These are phyloP conservation scores for Lasiurus cinereus DNA, from an alignment of 2,113 vertebrate genomes.

Conservation along the genomic window DNA sequence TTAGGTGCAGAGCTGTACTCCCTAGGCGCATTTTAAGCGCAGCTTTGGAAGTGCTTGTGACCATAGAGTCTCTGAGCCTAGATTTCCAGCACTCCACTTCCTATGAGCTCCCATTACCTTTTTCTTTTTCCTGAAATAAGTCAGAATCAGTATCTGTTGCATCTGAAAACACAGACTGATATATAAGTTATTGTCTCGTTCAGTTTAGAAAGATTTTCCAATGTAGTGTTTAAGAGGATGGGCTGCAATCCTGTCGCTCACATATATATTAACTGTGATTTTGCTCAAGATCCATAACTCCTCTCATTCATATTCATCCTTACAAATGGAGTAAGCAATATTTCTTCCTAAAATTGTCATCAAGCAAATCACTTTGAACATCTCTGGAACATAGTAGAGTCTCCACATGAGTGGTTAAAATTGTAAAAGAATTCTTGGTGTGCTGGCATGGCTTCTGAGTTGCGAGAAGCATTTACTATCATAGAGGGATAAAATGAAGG, in stretches of 20 bases:
- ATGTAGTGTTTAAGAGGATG: not conserved
- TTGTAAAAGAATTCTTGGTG: not conserved
- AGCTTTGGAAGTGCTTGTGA: not conserved
- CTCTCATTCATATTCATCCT: not conserved
- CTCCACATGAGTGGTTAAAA: not conserved
- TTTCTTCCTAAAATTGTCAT: not conserved
- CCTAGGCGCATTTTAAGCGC: not conserved
- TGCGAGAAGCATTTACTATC: not conserved
- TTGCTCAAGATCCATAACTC: not conserved
- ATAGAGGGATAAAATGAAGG: not conserved
- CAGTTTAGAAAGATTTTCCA: not conserved
- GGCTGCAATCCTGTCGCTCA: not conserved
- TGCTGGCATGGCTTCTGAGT: not conserved
- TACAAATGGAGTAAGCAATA: not conserved
- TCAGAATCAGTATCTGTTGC: conserved; percentile 1
- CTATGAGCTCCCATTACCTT: not conserved
- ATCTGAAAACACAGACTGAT: not conserved
- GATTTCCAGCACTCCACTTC: not conserved
- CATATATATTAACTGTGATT: not conserved
- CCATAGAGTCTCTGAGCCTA: not conserved
- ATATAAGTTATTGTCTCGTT: not conserved
- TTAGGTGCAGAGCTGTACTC: not conserved
- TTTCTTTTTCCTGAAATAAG: not conserved
- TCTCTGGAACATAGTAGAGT: not conserved
- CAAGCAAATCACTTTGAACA: not conserved